Evolutionary conservation across 2,113 vertebrate species (phyloP).

Genomic region (Patagioenas fasciata): DNA sequence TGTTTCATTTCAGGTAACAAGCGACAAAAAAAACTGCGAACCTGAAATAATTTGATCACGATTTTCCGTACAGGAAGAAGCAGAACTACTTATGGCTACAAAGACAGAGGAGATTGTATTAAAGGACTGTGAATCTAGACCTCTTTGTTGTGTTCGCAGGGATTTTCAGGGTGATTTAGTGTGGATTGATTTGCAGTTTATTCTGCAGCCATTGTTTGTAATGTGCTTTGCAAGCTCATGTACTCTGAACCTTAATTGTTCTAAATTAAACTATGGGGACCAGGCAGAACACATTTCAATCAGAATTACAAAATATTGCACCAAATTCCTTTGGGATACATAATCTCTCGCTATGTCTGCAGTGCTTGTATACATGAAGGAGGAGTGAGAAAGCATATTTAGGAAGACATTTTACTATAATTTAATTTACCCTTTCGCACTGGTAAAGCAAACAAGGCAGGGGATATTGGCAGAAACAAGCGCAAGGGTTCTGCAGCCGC

Average conservation of each 20-base stretch:
- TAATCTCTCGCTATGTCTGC: constrained; percentile 47
- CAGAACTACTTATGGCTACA: constrained; percentile 25
- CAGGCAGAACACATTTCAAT: constrained; percentile 79
- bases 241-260: constrained; percentile 82
- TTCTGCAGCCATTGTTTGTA: constrained; percentile 81
- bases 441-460: constrained; percentile 48
- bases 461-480: constrained; percentile 29
- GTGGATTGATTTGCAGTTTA: constrained; percentile 82
- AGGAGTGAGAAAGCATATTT: constrained; percentile 62
- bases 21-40: background rate
- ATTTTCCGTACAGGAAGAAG: constrained; percentile 45
- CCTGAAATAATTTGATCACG: constrained; percentile 1
- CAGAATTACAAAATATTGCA: constrained; percentile 79
- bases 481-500: background rate
- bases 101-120: constrained; percentile 47
- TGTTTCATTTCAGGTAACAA: constrained; percentile 21
- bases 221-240: constrained; percentile 81
- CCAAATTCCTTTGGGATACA: constrained; percentile 70
- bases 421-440: constrained; percentile 58
- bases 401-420: constrained; percentile 65
- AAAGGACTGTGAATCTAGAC: constrained; percentile 58
- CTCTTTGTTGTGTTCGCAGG: constrained; percentile 70
- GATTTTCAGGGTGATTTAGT: constrained; percentile 81
- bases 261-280: constrained; percentile 84
- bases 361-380: constrained; percentile 43